These are phyloP conservation scores for Channa maculata DNA, from an alignment of 2,113 vertebrate genomes.

Conservation along the genomic window DNA sequence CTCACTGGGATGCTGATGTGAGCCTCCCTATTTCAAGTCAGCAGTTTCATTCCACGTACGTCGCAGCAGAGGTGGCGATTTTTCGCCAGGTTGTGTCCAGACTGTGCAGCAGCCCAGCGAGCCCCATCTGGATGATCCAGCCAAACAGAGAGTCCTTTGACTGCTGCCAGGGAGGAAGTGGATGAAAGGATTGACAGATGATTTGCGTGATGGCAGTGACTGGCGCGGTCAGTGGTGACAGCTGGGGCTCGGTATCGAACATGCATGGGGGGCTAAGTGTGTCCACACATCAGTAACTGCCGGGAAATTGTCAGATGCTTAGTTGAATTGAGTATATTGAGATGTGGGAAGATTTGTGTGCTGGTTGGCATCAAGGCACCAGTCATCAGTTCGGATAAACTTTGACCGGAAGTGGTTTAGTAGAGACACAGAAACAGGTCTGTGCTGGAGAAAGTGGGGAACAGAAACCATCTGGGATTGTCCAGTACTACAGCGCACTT, in stretches of 20 bases:
- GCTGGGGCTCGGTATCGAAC: neutral
- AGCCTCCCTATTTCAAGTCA: conserved; percentile 25
- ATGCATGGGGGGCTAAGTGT: neutral
- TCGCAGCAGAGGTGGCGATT: neutral
- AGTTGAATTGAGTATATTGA: neutral
- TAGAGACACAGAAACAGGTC: no score
- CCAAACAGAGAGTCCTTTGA: conserved; percentile 66
- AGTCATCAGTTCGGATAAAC: no score
- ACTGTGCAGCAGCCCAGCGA: conserved; percentile 2
- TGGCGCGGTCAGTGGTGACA: conserved; percentile 56
- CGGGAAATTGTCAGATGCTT: neutral
- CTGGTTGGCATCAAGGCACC: no score
- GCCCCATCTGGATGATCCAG: conserved; percentile 51
- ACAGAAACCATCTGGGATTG: no score
- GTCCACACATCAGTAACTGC: conserved; percentile 3
- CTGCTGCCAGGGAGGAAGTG: conserved; percentile 52
- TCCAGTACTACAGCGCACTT: no score
- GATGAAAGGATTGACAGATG: conserved; percentile 48
- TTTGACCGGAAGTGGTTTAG: no score
- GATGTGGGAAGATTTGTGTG: no score
- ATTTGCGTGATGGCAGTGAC: conserved; percentile 73
- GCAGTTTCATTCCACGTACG: neutral
- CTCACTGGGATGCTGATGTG: conserved; percentile 16
- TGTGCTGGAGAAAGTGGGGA: no score
- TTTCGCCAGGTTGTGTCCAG: neutral